Conservation (phyloP, 2,888 invertebrate species). For the Selenia dentaria region DNA sequence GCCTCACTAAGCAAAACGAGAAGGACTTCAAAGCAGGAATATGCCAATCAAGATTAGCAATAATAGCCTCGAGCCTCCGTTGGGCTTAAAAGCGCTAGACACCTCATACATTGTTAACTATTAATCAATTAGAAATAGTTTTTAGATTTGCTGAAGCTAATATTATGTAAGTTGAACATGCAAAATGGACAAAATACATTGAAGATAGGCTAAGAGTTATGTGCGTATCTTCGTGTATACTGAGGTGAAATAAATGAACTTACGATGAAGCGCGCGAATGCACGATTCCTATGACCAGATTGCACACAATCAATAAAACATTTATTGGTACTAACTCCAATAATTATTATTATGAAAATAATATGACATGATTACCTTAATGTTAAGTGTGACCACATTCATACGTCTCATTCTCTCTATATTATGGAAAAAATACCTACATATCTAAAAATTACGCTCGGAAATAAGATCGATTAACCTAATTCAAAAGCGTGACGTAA, state of each 20-base stretch:
- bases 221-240: constrained; percentile 51
- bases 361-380: constrained; percentile 64
- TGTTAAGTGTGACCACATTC: constrained; percentile 72
- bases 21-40: too few relatives aligned
- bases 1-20: too few relatives aligned
- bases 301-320: constrained; percentile 75
- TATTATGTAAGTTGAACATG: too few relatives aligned
- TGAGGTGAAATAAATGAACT: constrained; percentile 37
- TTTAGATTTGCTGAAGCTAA: too few relatives aligned
- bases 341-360: constrained; percentile 54
- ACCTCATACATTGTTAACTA: too few relatives aligned
- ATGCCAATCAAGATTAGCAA: too few relatives aligned
- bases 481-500: constrained; percentile 63
- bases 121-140: too few relatives aligned
- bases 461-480: constrained; percentile 66
- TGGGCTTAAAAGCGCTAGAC: too few relatives aligned
- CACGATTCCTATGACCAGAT: constrained; percentile 80
- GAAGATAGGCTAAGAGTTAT: constrained; percentile 40
- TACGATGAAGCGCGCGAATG: constrained; percentile 58
- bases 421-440: constrained; percentile 66
- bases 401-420: constrained; percentile 69
- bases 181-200: neutral
- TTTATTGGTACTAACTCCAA: constrained; percentile 65
- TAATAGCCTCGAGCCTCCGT: too few relatives aligned
- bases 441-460: constrained; percentile 59